Base-by-base conservation (phyloP, 1,140 invertebrate species). In the Varroa destructor region DNA sequence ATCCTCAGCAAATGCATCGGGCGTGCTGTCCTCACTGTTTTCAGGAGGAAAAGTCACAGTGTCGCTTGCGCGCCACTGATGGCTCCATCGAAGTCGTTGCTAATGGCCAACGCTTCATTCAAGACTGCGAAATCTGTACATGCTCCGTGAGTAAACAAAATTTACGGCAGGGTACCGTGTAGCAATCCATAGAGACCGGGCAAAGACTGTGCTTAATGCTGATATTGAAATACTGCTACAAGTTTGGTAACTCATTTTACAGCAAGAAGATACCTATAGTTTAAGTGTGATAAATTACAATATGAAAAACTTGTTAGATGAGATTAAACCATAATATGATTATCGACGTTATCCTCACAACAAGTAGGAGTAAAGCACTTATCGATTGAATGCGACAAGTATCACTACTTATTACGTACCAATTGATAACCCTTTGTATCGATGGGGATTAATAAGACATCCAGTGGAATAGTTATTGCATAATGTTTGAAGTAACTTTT, bases 21-120 rank as follows among this genome's bases (percentile, higher is more conserved):
- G 40, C 12, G 12, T 67, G 61, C 61, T 67, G 61, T 40, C 61
- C 61, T 12, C 61, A 67, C 46, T 67, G 61, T 40, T 67, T 67
- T 46, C 61, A 67, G 46, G 46, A 67, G 12, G 61, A 67, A 14
- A 10, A 67, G 46, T 67, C 46, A 40, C 61, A 67, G 46, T 67
- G 61, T 46, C 40, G 46, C 40, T 43, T 67, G 5, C 46, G 40
- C 37, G 61, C 12, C 46, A 46, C 14, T 25, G 40, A 67, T 37
- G 61, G 61, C 40, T 12, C 61, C 3, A 12, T 40, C 40, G 40
- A 43, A 12, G 5, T 67, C 1, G 8, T 67, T 5, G 61, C 61
- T 37, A 67, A 67, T 46, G 61, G 61, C 46, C 61, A 67, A 67
- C 61, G 61, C 14, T n/a, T 43, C 61, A 67, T 46, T 14, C 61